Evolutionary conservation across 2,888 invertebrate genomes (phyloP).

Genomic region (Calliopum simillimum): DNA sequence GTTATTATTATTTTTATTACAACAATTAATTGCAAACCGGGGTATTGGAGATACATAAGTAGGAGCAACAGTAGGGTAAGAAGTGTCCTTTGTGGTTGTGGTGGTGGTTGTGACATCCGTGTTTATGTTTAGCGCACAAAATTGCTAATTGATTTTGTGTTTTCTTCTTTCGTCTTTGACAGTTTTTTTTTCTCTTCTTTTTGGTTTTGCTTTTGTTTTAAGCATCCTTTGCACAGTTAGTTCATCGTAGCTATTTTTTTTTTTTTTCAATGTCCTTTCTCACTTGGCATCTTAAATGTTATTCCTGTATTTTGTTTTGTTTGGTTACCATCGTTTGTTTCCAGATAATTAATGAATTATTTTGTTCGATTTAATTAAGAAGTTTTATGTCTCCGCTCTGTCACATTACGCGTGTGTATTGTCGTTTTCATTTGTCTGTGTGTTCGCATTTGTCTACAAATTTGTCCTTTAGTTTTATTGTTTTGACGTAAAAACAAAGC

Average conservation of each 20-base stretch:
- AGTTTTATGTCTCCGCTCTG: background rate
- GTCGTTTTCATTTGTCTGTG: background rate
- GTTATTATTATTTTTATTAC: constrained; percentile 13
- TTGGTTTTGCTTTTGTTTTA: too few relatives aligned
- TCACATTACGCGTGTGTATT: background rate
- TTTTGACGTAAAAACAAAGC: too few relatives aligned
- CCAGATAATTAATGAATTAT: constrained; percentile 16
- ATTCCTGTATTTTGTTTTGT: background rate
- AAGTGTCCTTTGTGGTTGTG: too few relatives aligned
- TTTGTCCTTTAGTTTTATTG: too few relatives aligned
- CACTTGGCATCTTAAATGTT: background rate
- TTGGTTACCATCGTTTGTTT: background rate
- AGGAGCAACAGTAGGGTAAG: background rate
- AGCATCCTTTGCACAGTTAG: background rate
- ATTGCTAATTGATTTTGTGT: constrained; percentile 13
- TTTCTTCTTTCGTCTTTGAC: too few relatives aligned
- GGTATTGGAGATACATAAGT: background rate
- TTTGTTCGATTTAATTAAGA: constrained; percentile 11
- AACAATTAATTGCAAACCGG: constrained; percentile 3
- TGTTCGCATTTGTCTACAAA: background rate
- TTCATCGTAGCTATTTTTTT: background rate
- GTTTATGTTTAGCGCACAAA: constrained; percentile 16
- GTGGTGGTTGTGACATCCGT: background rate
- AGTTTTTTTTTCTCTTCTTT: background rate
- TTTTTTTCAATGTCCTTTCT: background rate